Conservation (phyloP, 2,113 vertebrate species). For the Turnix velox region DNA sequence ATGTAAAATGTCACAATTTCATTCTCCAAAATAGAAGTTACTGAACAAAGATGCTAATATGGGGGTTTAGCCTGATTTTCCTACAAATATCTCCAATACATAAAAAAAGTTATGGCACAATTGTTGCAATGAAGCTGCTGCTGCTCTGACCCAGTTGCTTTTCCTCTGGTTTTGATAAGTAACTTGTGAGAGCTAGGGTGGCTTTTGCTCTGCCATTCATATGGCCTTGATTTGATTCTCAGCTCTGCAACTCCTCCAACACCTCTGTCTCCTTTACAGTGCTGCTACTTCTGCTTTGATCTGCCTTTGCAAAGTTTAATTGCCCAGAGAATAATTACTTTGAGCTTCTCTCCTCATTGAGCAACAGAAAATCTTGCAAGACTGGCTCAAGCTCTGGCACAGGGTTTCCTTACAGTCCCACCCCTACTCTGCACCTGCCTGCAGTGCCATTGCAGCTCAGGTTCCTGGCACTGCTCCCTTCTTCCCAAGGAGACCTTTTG, state of each 20-base stretch:
- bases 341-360: neutral
- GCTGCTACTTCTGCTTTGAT: neutral
- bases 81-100: neutral
- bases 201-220: neutral
- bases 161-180: neutral
- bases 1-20: neutral
- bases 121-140: neutral
- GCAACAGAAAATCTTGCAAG: neutral
- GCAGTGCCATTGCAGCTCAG: neutral
- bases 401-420: neutral
- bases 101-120: neutral
- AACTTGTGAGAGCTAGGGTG: neutral
- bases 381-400: neutral
- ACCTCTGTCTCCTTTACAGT: neutral
- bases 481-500: neutral
- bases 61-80: neutral
- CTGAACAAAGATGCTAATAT: neutral
- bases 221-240: neutral
- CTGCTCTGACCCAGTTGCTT: neutral
- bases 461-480: neutral
- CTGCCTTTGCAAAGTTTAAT: constrained; percentile 1
- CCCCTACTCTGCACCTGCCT: neutral
- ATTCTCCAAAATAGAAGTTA: neutral
- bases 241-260: neutral
- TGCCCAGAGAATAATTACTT: neutral